phyloP scores from a whole-genome alignment of 2,888 invertebrate genomes.

The Rhamphomyia laevipes region DNA sequence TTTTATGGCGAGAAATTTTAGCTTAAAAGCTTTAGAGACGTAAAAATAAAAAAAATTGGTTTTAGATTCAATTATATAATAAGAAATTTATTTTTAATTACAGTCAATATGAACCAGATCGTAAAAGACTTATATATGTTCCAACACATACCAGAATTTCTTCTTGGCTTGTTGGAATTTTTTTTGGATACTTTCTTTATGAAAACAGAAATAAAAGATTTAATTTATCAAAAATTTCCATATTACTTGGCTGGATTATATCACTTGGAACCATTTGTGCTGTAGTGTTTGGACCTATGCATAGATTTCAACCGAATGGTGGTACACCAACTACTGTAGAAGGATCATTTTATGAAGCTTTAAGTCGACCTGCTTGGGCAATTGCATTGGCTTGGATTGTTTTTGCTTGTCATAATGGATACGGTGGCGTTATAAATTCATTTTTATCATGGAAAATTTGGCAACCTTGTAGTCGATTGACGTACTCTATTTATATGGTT shows the following conservation, averaged over 20 bases:
- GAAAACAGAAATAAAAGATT: constrained; percentile 2
- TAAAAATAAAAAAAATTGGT: not conserved
- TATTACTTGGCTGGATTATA: constrained; percentile 9
- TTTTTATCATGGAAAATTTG: constrained; percentile 14
- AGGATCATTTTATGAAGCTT: constrained; percentile 13
- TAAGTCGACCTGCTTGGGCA: constrained; percentile 15
- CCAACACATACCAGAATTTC: constrained; percentile 18
- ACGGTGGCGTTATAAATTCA: constrained; percentile 15
- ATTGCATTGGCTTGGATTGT: constrained; percentile 14
- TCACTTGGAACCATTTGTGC: constrained; percentile 7
- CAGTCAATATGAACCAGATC: not conserved
- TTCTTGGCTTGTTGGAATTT: constrained; percentile 20
- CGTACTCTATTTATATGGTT: constrained; percentile 15
- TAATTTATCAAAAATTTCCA: constrained; percentile 1
- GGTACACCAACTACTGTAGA: constrained; percentile 8
- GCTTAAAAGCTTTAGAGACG: not conserved
- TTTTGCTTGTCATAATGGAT: constrained; percentile 15
- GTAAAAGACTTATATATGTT: constrained; percentile 13
- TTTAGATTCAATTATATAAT: not conserved
- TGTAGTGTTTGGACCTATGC: constrained; percentile 12
- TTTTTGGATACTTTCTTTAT: constrained; percentile 19
- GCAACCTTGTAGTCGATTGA: constrained; percentile 15
- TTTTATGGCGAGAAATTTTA: constrained; percentile 7
- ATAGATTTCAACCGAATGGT: constrained; percentile 2
- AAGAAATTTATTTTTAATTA: not conserved